Conservation (phyloP, 2,113 vertebrate genomes). For the Chrysemys picta region DNA sequence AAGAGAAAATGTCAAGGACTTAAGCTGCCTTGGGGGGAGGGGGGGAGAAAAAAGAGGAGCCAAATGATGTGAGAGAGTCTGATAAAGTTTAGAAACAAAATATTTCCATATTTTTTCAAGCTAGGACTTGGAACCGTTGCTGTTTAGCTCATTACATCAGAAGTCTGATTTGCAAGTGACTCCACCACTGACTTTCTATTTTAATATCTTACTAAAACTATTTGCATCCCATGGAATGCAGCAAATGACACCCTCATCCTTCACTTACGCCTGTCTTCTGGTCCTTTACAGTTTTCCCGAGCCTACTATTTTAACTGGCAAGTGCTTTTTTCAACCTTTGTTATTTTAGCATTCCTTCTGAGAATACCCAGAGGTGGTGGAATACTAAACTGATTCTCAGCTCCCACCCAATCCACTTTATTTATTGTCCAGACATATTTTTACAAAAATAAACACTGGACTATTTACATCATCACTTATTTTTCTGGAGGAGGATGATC, state of each 20-base stretch:
- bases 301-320: slow-evolving; percentile 53
- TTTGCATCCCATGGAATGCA: slow-evolving; percentile 52
- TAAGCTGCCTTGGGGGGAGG: slow-evolving; percentile 65
- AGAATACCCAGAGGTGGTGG: slow-evolving; percentile 44
- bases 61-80: slow-evolving; percentile 60
- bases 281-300: neutral
- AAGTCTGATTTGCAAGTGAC: slow-evolving; percentile 7
- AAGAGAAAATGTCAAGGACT: slow-evolving; percentile 73
- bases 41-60: slow-evolving; percentile 17
- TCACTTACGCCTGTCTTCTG: slow-evolving; percentile 40
- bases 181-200: slow-evolving; percentile 42
- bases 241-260: neutral
- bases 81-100: slow-evolving; percentile 69
- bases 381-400: neutral
- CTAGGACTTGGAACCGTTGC: slow-evolving; percentile 33
- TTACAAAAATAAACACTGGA: fast-evolving
- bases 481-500: neutral
- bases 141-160: slow-evolving; percentile 42
- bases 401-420: neutral
- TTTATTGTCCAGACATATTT: neutral
- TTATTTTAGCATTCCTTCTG: neutral
- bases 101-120: slow-evolving; percentile 44
- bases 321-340: neutral
- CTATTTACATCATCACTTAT: neutral
- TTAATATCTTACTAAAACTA: slow-evolving; percentile 39